phyloP scores from a whole-genome alignment of 2,797 vertebrate species.

The Emydoidea blandingii region DNA sequence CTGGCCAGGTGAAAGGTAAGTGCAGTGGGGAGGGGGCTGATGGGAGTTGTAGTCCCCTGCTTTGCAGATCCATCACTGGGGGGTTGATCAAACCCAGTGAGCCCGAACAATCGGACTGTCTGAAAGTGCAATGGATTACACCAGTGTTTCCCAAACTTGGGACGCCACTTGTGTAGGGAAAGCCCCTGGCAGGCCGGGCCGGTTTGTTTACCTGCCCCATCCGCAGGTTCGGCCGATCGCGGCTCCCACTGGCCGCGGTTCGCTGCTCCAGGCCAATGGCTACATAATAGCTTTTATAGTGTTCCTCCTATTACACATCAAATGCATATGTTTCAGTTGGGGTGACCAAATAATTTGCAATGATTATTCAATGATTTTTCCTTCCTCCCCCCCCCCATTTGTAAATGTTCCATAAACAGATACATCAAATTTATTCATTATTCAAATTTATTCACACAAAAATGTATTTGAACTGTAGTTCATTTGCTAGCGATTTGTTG shows the following conservation, averaged over 20 bases:
- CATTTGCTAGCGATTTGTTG: constrained; percentile 37
- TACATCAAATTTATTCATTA: constrained; percentile 28
- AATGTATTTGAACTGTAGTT: constrained; percentile 58
- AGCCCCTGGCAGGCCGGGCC: no score
- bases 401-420: background rate
- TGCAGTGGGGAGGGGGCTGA: background rate
- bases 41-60: background rate
- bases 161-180: no score
- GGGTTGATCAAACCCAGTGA: constrained; percentile 2
- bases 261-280: background rate
- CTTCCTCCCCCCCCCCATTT: background rate
- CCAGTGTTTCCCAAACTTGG: no score
- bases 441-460: constrained; percentile 47
- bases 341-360: background rate
- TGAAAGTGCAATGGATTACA: constrained; percentile 42
- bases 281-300: background rate
- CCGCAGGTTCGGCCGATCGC: no score
- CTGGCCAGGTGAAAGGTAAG: background rate
- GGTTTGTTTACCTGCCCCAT: no score
- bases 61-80: background rate
- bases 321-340: constrained; percentile 2
- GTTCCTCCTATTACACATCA: constrained; percentile 30
- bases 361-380: constrained; percentile 21
- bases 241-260: no score
- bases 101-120: background rate